phyloP scores from a whole-genome alignment of 1,140 invertebrate species.

The Lasaia peninsularis region DNA sequence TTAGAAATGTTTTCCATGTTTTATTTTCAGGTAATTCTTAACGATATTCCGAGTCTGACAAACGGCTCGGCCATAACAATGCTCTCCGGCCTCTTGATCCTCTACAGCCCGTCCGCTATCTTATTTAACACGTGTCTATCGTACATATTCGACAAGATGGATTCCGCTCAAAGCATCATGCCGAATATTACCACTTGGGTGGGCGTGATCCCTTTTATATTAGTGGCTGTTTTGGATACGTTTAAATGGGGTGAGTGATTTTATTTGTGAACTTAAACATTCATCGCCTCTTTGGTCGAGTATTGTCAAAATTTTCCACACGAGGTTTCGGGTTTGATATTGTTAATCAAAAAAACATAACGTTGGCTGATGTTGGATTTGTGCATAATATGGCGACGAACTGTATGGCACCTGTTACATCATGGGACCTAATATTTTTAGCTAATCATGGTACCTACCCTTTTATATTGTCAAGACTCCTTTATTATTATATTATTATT shows the following conservation, averaged over 20 bases:
- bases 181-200: constrained; percentile 86
- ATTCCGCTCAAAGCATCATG: constrained; percentile 87
- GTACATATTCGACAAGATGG: constrained; percentile 89
- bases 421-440: too few species aligned
- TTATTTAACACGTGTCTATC: constrained; percentile 86
- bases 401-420: too few species aligned
- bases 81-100: constrained; percentile 81
- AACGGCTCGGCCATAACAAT: constrained; percentile 84
- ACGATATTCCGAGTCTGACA: constrained; percentile 81
- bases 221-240: constrained; percentile 84
- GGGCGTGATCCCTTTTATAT: constrained; percentile 85
- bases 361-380: too few species aligned
- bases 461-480: too few species aligned
- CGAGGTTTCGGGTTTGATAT: too few species aligned
- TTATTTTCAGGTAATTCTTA: constrained; percentile 60
- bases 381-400: too few species aligned
- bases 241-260: constrained; percentile 80
- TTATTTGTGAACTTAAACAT: too few species aligned
- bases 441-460: too few species aligned
- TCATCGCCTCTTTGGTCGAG: too few species aligned
- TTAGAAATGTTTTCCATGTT: not conserved
- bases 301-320: too few species aligned
- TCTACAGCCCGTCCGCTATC: constrained; percentile 87
- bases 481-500: too few species aligned
- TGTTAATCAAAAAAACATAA: too few species aligned